Evolutionary conservation across 1,140 invertebrate genomes (phyloP), one percentile per base, ranked within the genome.

Genomic region (Drosophila trapezifrons): DNA sequence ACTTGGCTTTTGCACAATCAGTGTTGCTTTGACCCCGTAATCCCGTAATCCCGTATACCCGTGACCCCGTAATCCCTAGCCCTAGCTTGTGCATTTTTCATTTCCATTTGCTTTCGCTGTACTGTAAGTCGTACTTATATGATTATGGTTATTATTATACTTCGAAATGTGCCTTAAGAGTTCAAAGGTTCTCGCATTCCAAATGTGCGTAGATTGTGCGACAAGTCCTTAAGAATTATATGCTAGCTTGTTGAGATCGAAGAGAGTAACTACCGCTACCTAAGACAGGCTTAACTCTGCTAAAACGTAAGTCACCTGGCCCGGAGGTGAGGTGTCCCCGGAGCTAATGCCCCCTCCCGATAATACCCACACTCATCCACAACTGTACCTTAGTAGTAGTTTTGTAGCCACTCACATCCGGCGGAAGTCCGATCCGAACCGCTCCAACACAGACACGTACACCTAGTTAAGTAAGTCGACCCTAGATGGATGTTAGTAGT

Each of bases 161-260:
- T 86, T 82, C 78, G 32, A 86, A 78, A 86, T 87, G 83, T 87
- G 83, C 83, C 83, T 87, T 87, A 87, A 87, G 69, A 87, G 84
- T 87, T 83, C 57, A 81, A 72, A 85, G 65, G 58, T 80, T 75
- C 45, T 49, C 63, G 59, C 66, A 66, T 55, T 75, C 51, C 49
- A 66, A 66, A 59, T 64, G 51, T 63, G 71, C 51, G 69, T 60
- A 73, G 58, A 51, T 58, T 77, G 52, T 55, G 59, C 77, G 57
- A 80, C 51, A 49, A 64, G 37, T 80, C 51, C 25, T 35, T 40
- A 67, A 43, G 52, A 55, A 47, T 59, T 54, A 63, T 51, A 35
- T 58, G 55, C 32, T 20, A 58, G 51, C 57, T 59, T 35, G 43
- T 37, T 56, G 47, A 49, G 49, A 57, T 71, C 67, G 51, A 45